Evolutionary conservation across 2,797 vertebrate genomes (phyloP), one percentile per base, ranked within the genome.

Genomic region (Lacerta bilineata): DNA sequence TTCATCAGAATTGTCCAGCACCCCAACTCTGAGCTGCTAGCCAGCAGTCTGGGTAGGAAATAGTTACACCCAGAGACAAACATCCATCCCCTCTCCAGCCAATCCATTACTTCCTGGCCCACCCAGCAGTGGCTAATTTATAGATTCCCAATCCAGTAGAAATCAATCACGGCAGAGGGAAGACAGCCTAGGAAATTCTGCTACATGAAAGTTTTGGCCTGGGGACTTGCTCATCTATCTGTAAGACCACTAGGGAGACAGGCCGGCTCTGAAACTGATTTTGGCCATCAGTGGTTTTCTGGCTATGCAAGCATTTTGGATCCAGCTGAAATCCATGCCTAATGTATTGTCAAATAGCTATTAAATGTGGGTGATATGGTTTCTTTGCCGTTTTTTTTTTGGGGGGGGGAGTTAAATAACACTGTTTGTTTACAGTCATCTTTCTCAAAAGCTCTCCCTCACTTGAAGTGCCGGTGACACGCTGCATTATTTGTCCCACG

Each of bases 71-170:
- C 91, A 20, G 72, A 90, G 69, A 82, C 36, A 87, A 11, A 13
- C 50, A 80, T 72, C 43, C 75, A 9, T 75, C 43, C 59, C n/a
- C 69, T 88, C 72, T 71, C 9, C 59, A 79, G 66, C 75, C 85
- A 79, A 29, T 87, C 72, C 68, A 72, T 90, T 59, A 78, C 50
- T 80, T 59, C 50, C 75, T 9, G 87, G 64, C 39, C 84, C 18
- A 69, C 92, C 72, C 81, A 91, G 55, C 23, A 68, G 78, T 77
- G 82, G 66, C 69, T 90, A 89, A 84, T 92, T 91, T 90, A 85
- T 77, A 50, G 78, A 64, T 64, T 88, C 69, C 84, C 75, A 89
- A 75, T 89, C 79, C 76, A 81, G 66, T 39, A 92, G 87, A 18
- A 43, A 89, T 88, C 59, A 91, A 78, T 39, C 74, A 79, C 84